Percentiles rank a stretch among this genome's conserved stretches.
These are phyloP conservation scores for Oostethus manadensis DNA, from an alignment of 2,113 vertebrate genomes.

Conservation along the genomic window DNA sequence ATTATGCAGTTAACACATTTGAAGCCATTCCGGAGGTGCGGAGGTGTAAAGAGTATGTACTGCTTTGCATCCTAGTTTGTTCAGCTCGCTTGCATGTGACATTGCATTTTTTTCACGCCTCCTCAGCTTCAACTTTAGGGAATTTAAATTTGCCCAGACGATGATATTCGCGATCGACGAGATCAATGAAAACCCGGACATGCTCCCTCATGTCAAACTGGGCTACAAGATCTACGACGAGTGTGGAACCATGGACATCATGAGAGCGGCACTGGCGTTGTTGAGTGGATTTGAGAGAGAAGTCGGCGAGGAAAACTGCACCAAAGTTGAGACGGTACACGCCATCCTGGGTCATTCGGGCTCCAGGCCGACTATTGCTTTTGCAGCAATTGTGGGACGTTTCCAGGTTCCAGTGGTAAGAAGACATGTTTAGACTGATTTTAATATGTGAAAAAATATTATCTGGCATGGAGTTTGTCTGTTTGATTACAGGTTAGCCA, in stretches of 20 bases:
- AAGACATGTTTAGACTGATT: background rate
- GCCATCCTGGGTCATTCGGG: constrained; percentile 75
- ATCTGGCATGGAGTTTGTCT: constrained; percentile 6
- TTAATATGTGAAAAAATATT: background rate
- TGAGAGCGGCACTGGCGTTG: constrained; percentile 67
- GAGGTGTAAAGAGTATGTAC: constrained; percentile 69
- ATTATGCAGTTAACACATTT: constrained; percentile 59
- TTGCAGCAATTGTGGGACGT: constrained; percentile 57
- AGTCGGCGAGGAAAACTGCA: constrained; percentile 46
- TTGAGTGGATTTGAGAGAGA: constrained; percentile 51
- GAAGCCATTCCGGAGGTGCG: constrained; percentile 52
- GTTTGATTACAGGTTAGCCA: constrained; percentile 67
- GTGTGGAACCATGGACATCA: constrained; percentile 70
- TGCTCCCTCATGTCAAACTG: constrained; percentile 62
- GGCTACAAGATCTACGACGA: constrained; percentile 73
- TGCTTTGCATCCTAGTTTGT: background rate
- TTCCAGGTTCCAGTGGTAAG: constrained; percentile 75
- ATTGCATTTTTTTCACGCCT: background rate
- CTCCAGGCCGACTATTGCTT: constrained; percentile 70
- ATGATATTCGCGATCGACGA: constrained; percentile 75
- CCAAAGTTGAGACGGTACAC: constrained; percentile 49
- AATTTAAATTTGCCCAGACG: constrained; percentile 72
- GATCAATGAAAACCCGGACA: constrained; percentile 62
- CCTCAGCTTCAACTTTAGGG: constrained; percentile 69
- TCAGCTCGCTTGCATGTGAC: background rate